Conservation (phyloP, 2,113 vertebrate species). For the Perccottus glenii region DNA sequence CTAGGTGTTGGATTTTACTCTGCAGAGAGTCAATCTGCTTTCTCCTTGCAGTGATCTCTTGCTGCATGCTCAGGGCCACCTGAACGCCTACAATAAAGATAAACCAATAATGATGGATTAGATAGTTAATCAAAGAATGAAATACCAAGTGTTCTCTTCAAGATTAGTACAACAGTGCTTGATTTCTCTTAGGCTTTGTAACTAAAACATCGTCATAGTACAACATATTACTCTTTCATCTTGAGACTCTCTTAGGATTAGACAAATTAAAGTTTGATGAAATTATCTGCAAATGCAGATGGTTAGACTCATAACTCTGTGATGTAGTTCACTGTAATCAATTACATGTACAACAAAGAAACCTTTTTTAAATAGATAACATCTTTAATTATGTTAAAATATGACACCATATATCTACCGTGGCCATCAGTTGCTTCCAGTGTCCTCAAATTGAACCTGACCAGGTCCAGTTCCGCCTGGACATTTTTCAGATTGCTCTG, state of each 20-base stretch:
- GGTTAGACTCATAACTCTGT: neutral
- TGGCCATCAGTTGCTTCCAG: conserved; percentile 80
- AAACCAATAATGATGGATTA: neutral
- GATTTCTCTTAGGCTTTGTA: too few species aligned
- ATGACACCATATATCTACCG: conserved; percentile 70
- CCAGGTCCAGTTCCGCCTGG: conserved; percentile 78
- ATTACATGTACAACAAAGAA: neutral
- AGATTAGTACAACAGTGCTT: neutral
- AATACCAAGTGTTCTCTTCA: neutral
- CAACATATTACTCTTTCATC: neutral
- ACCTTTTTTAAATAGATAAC: neutral
- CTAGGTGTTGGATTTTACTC: conserved; percentile 83
- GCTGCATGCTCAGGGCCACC: conserved; percentile 86
- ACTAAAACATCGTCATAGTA: neutral
- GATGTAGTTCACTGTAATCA: conserved; percentile 28
- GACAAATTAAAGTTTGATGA: neutral
- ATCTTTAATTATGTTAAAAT: conserved; percentile 32
- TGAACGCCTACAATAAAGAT: conserved; percentile 77
- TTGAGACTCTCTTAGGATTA: neutral
- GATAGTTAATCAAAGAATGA: neutral
- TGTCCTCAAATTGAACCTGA: conserved; percentile 75
- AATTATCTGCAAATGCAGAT: neutral
- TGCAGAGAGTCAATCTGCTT: conserved; percentile 84
- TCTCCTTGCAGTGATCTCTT: conserved; percentile 85
- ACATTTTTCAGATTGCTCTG: conserved; percentile 75